Evolutionary conservation across 1,140 invertebrate species (phyloP), one percentile per base, ranked within the genome.

Genomic region (Leguminivora glycinivorella): DNA sequence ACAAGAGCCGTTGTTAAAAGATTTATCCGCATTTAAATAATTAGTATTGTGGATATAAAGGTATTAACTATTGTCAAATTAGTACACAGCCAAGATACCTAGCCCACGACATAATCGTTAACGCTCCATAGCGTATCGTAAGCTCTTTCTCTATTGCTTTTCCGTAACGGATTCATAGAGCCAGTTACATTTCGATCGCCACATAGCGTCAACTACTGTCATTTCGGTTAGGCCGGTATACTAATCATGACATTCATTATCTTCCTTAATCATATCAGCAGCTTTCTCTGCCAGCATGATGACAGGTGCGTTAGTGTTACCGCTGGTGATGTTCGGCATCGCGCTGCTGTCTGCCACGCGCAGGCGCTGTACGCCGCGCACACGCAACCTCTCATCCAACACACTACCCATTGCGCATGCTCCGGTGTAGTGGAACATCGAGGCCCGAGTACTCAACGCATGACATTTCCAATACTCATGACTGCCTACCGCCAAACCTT

Each of bases 221-320:
- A n/a, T n/a, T n/a, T n/a, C n/a, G n/a, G n/a, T n/a, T n/a, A n/a
- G n/a, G n/a, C n/a, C n/a, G n/a, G n/a, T n/a, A n/a, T n/a, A 31
- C 12, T 40, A 47, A 47, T 47, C 14, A 5, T 47, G n/a, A 19
- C n/a, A 19, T 17, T n/a, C 14, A 47, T 47, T 19, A n/a, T 47
- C 43, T 68, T 94, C 83, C 76, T 94, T 94, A 63, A 95, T 94
- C 78, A 95, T 91, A 71, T 95, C 94, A 12, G 93, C 92, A 0
- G 85, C 93, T 76, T 94, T 94, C 75, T 95, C 95, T 0, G 90
- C 95, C 7, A 95, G 94, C 94, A 95, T 95, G 19, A 79, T 72
- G 12, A 71, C 74, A 0, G 78, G 73, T 10, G 75, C 79, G 68
- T 82, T 85, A 0, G 74, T 75, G 70, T 85, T 77, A 1, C 70